These are phyloP conservation scores for Felis chaus DNA, from an alignment of 2,113 vertebrate genomes.

Conservation along the genomic window DNA sequence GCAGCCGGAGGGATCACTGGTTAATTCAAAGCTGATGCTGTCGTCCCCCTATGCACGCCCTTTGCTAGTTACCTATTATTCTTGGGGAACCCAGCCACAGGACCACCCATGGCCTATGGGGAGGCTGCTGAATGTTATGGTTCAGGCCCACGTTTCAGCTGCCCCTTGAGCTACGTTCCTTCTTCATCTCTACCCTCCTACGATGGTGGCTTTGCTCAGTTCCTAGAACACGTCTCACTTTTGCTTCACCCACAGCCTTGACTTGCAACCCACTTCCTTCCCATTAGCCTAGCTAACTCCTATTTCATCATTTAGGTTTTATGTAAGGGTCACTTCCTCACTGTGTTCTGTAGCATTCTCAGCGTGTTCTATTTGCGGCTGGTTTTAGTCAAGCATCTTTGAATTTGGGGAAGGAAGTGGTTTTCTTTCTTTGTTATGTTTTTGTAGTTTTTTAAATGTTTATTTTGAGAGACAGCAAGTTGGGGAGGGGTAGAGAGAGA, in stretches of 20 bases:
- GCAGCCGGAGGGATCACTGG: background rate
- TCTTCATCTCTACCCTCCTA: background rate
- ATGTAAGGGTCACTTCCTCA: background rate
- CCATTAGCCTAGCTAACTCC: background rate
- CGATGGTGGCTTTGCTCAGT: background rate
- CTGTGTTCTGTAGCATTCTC: background rate
- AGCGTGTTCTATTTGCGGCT: background rate
- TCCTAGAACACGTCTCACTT: background rate
- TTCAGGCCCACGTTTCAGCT: background rate
- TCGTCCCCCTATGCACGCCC: background rate
- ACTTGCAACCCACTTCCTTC: background rate
- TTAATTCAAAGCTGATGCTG: background rate
- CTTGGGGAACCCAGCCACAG: background rate
- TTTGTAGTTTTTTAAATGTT: no score
- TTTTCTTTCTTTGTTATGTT: background rate
- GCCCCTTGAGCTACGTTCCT: background rate
- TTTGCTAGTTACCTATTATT: background rate
- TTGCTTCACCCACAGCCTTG: background rate
- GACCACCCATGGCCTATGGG: background rate
- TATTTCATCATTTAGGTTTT: background rate
- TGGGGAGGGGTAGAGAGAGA: no score
- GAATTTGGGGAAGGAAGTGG: background rate
- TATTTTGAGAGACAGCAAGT: no score
- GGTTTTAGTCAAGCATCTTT: background rate
- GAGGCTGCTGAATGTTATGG: no score